phyloP scores from a whole-genome alignment of 2,797 vertebrate genomes.

The Syncerus caffer region DNA sequence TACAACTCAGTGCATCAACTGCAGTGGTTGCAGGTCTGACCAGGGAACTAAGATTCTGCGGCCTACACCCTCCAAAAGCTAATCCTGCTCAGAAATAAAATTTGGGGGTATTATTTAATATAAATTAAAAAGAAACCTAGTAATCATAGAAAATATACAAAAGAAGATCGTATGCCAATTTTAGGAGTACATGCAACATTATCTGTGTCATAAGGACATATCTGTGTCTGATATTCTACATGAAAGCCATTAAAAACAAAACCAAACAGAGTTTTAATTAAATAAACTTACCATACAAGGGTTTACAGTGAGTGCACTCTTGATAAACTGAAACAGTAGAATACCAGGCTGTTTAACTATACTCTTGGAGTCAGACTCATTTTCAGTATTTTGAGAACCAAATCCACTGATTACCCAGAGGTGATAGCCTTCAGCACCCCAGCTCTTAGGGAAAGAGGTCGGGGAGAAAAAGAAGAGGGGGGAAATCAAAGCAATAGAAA shows the following conservation, averaged over 20 bases:
- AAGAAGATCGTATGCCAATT: not conserved
- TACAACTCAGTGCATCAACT: not conserved
- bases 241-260: slow-evolving; percentile 9
- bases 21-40: not conserved
- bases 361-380: slow-evolving; percentile 75
- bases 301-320: slow-evolving; percentile 98
- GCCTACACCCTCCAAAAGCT: not conserved
- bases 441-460: slow-evolving; percentile 80
- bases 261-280: not conserved
- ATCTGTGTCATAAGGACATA: not conserved
- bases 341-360: slow-evolving; percentile 87
- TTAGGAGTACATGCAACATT: not conserved
- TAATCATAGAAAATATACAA: slow-evolving; percentile 20
- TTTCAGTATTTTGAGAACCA: slow-evolving; percentile 74
- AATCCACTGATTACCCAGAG: slow-evolving; percentile 92
- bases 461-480: not conserved
- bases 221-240: not conserved
- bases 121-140: slow-evolving; percentile 7
- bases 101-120: not conserved
- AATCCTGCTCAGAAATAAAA: slow-evolving; percentile 45
- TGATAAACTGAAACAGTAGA: slow-evolving; percentile 98
- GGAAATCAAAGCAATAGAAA: not conserved
- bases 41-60: not conserved
- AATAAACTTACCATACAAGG: slow-evolving; percentile 94
- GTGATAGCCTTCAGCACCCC: slow-evolving; percentile 98